phyloP scores from a whole-genome alignment of 2,888 invertebrate species.

The Acanthosepion pharaonis region DNA sequence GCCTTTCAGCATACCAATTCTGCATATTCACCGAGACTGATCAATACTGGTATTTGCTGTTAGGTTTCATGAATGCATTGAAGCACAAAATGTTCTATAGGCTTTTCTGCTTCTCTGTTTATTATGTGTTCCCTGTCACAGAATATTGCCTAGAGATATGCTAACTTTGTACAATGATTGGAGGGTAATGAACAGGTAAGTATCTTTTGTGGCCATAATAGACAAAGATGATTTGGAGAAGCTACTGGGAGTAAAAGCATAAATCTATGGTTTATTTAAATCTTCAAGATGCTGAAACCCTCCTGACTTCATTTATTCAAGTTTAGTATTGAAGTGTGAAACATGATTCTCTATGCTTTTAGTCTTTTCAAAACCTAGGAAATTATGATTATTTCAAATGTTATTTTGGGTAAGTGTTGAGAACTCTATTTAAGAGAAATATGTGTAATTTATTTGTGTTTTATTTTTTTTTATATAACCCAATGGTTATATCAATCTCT shows the following conservation, averaged over 20 bases:
- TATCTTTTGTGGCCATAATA: not conserved
- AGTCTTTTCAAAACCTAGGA: not conserved
- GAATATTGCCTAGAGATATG: conserved; percentile 33
- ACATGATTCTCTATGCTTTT: not conserved
- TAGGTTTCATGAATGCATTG: not conserved
- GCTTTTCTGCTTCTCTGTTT: not conserved
- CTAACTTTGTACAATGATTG: not conserved
- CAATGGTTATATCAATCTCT: too few relatives aligned
- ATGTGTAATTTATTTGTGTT: too few relatives aligned
- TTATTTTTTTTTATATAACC: too few relatives aligned
- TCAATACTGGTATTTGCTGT: not conserved
- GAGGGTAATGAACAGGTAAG: conserved; percentile 4
- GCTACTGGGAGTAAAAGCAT: not conserved
- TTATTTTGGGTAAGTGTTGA: not conserved
- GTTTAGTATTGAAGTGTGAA: not conserved
- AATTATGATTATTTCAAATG: not conserved
- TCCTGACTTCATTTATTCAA: not conserved
- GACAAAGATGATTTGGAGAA: not conserved
- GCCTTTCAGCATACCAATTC: not conserved
- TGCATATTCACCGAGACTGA: not conserved
- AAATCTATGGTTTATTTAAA: conserved; percentile 6
- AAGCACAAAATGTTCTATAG: not conserved
- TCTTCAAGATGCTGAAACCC: not conserved
- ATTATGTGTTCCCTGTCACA: conserved; percentile 14
- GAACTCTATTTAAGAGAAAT: too few relatives aligned